Base-by-base conservation (phyloP, 2,113 vertebrate genomes). In the Balaeniceps rex region DNA sequence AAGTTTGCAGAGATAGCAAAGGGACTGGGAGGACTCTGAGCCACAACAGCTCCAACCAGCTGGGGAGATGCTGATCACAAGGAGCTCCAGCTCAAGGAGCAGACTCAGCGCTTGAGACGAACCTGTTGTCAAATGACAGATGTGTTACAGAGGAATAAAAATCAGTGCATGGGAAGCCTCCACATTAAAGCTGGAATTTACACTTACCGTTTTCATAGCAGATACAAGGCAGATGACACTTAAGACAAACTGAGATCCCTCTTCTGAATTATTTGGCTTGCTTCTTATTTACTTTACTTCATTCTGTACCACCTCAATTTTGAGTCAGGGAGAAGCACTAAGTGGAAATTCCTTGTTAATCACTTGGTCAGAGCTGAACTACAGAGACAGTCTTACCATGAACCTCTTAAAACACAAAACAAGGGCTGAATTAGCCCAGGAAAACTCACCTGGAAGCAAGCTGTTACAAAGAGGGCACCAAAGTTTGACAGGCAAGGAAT, bases 391-490 rank as follows among this genome's bases (percentile, higher is more conserved):
- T 34, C 74, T 85, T 87, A 85, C 16, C 18, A 51, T 25, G 25
- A 64, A 71, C 57, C 46, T 76, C 46, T 88, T 78, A 71, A 93
- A 76, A 83, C 55, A 78, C 23, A 70, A 42, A 82, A 6, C 18
- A 74, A 68, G 31, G 70, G 9, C 46, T 51, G 64, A 83, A 71
- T 51, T 74, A 92, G 75, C 40, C 36, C 68, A 80, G 78, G 38
- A 74, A 87, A 92, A 66, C 52, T 77, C 88, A 97, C 88, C 77
- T 96, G 93, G 66, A 96, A 93, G 88, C 52, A 72, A 95, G 90
- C 63, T 83, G 72, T 74, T 94, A 79, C 44, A 68, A 91, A 87
- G 40, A 6, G 49, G 79, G 52, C 69, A 94, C 61, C 19, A 15
- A 94, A 71, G 54, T 88, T 87, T 91, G 90, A 95, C 76, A 94